Conservation (phyloP, 2,888 invertebrate genomes). For the Aphidius colemani region DNA sequence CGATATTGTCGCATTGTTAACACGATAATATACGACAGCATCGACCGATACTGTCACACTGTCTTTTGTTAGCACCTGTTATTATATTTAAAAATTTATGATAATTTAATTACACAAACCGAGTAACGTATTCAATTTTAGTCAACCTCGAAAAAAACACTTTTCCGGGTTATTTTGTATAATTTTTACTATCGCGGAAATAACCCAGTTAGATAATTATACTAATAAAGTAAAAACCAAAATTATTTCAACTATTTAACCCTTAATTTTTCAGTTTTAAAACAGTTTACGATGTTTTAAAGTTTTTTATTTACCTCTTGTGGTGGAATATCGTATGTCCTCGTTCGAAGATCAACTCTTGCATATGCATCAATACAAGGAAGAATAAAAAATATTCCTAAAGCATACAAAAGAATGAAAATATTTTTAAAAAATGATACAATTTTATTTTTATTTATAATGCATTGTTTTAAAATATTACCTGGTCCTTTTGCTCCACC, state of each 20-base stretch:
- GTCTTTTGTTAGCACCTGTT: slow-evolving; percentile 91
- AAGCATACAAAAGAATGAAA: slow-evolving; percentile 4
- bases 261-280: too few relatives aligned
- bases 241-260: too few relatives aligned
- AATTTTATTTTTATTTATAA: neutral
- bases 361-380: slow-evolving; percentile 96
- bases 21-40: slow-evolving; percentile 91
- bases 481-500: slow-evolving; percentile 95
- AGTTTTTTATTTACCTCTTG: slow-evolving; percentile 85
- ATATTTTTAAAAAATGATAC: too few relatives aligned
- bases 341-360: slow-evolving; percentile 90
- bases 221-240: too few relatives aligned
- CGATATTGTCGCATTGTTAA: slow-evolving; percentile 95
- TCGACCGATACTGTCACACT: slow-evolving; percentile 97
- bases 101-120: neutral
- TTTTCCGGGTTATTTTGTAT: too few relatives aligned
- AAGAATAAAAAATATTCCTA: slow-evolving; percentile 95
- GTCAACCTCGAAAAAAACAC: too few relatives aligned
- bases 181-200: too few relatives aligned
- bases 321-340: slow-evolving; percentile 96
- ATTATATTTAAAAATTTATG: neutral
- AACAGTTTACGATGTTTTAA: too few relatives aligned
- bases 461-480: slow-evolving; percentile 58
- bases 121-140: too few relatives aligned
- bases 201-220: too few relatives aligned